Percentiles rank a stretch among this genome's conserved stretches.
phyloP scores from a whole-genome alignment of 2,797 vertebrate genomes.

The Danio albolineatus region DNA sequence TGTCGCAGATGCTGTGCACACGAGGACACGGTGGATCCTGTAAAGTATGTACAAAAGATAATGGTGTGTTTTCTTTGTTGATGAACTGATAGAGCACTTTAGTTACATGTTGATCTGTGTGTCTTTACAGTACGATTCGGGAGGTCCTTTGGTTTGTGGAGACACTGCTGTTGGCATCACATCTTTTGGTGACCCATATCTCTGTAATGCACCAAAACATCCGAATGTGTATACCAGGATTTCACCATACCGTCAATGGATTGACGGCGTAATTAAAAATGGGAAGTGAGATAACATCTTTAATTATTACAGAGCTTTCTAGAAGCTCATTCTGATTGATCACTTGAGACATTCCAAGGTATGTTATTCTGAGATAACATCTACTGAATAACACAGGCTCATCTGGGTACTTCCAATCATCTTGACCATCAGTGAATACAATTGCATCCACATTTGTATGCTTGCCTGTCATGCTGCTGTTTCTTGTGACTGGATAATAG shows the following conservation, averaged over 20 bases:
- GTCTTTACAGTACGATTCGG: conserved; percentile 52
- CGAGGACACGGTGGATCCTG: not conserved
- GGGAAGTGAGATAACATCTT: too few relatives aligned
- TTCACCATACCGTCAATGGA: not conserved
- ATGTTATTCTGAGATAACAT: too few relatives aligned
- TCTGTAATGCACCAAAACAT: not conserved
- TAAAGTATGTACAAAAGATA: not conserved
- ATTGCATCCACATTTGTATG: too few relatives aligned
- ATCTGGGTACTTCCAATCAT: too few relatives aligned
- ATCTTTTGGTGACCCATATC: conserved; percentile 1
- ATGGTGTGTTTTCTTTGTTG: too few relatives aligned
- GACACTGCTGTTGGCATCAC: conserved; percentile 39
- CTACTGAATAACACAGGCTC: too few relatives aligned
- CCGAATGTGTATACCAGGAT: conserved; percentile 31
- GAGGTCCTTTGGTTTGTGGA: conserved; percentile 54
- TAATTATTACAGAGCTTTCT: too few relatives aligned
- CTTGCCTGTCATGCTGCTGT: too few relatives aligned
- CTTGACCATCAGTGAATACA: too few relatives aligned
- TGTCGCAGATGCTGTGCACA: not conserved
- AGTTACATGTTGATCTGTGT: not conserved
- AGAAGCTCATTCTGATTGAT: too few relatives aligned
- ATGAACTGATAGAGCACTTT: not conserved
- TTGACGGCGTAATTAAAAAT: not conserved
- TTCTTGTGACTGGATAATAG: too few relatives aligned
- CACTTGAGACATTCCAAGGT: too few relatives aligned